phyloP scores from a whole-genome alignment of 2,113 vertebrate species.

The Colossoma macropomum region DNA sequence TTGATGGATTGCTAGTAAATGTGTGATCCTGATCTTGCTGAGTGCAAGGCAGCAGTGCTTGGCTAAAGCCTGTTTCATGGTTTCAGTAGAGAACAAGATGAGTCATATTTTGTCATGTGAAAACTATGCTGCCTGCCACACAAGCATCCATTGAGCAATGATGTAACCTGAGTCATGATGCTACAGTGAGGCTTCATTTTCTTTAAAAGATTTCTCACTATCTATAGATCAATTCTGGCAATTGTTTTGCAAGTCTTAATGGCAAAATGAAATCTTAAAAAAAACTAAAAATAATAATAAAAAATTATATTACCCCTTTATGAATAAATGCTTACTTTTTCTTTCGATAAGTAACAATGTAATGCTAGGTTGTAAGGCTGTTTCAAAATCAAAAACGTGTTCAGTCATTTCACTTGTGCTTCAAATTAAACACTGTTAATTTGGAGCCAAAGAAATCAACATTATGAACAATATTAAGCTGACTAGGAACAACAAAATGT shows the following conservation, averaged over 20 bases:
- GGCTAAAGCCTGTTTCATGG: slow-evolving; percentile 28
- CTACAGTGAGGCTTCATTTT: neutral
- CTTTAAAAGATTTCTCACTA: neutral
- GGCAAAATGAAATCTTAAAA: too few species aligned
- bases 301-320: neutral
- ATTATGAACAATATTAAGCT: neutral
- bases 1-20: neutral
- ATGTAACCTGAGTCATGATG: neutral
- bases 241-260: neutral
- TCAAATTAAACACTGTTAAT: neutral
- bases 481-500: neutral
- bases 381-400: neutral
- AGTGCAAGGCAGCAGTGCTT: neutral
- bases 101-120: slow-evolving; percentile 39
- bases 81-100: slow-evolving; percentile 32
- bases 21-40: slow-evolving; percentile 6
- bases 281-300: neutral
- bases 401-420: neutral
- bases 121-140: slow-evolving; percentile 37
- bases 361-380: neutral
- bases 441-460: neutral
- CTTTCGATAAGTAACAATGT: neutral
- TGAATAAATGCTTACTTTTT: neutral
- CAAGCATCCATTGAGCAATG: neutral
- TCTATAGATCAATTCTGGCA: neutral